Percentiles rank a stretch among this genome's conserved stretches.
phyloP scores from a whole-genome alignment of 2,797 vertebrate species.

The Phaenicophaeus curvirostris region DNA sequence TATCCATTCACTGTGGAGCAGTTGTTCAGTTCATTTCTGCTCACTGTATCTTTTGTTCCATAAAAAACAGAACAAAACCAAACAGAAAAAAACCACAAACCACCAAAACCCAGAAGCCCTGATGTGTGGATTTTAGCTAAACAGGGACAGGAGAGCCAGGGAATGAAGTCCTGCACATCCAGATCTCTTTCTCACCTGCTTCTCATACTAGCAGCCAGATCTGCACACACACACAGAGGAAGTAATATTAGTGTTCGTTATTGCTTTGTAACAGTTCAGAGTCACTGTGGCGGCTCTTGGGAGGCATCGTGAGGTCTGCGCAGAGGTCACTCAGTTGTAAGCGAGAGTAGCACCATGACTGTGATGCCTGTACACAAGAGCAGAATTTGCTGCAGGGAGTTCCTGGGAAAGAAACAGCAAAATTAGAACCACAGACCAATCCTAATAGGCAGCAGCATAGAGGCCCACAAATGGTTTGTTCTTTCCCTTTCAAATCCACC shows the following conservation, averaged over 20 bases:
- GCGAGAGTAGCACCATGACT: constrained; percentile 90
- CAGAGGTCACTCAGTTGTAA: constrained; percentile 80
- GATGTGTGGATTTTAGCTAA: constrained; percentile 49
- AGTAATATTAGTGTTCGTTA: constrained; percentile 70
- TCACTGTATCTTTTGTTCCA: constrained; percentile 33
- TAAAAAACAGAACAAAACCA: neutral
- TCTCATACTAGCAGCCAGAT: constrained; percentile 58
- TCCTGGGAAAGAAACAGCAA: constrained; percentile 77
- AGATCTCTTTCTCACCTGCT: constrained; percentile 55
- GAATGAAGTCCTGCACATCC: constrained; percentile 38
- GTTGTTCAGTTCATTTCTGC: constrained; percentile 5
- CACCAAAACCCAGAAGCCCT: neutral
- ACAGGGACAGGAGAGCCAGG: constrained; percentile 57
- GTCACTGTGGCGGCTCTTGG: constrained; percentile 46
- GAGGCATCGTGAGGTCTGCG: constrained; percentile 10
- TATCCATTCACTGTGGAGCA: neutral
- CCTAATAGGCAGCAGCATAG: neutral
- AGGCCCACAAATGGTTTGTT: neutral
- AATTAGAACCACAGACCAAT: neutral
- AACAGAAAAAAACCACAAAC: neutral
- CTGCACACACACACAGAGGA: constrained; percentile 11
- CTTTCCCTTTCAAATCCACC: neutral
- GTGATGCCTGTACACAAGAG: constrained; percentile 89
- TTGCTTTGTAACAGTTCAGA: constrained; percentile 69
- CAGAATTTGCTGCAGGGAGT: constrained; percentile 89